phyloP scores from a whole-genome alignment of 2,888 invertebrate genomes.

The Lypha dubia region DNA sequence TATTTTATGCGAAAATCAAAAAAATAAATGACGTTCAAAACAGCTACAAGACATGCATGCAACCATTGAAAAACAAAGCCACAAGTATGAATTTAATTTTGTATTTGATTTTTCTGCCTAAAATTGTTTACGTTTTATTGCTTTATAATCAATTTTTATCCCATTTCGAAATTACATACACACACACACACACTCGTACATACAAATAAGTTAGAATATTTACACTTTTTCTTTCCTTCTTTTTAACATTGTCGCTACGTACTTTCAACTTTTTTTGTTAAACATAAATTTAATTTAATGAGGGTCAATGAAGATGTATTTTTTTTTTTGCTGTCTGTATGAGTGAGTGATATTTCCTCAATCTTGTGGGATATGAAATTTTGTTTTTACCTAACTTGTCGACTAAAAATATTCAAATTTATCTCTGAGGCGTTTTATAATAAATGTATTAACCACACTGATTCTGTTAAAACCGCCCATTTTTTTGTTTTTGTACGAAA shows the following conservation, averaged over 20 bases:
- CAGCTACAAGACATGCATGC: neutral
- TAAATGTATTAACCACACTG: conserved; percentile 9
- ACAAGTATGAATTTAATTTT: conserved; percentile 20
- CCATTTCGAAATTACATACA: conserved; percentile 39
- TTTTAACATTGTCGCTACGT: conserved; percentile 1
- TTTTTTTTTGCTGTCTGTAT: neutral
- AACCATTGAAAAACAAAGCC: conserved; percentile 7
- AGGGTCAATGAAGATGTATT: neutral
- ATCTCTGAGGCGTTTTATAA: neutral
- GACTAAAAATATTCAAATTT: neutral
- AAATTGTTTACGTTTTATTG: conserved; percentile 64
- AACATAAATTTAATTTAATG: neutral
- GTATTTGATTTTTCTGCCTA: neutral
- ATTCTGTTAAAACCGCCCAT: conserved; percentile 28
- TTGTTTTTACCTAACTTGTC: neutral
- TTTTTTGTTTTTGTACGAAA: neutral
- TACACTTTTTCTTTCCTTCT: neutral
- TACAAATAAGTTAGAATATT: neutral
- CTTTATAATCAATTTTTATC: conserved; percentile 65
- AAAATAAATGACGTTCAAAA: neutral
- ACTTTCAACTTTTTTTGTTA: neutral
- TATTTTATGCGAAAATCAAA: conserved; percentile 23
- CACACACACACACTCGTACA: no score
- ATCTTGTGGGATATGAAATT: neutral
- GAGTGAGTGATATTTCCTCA: neutral